Evolutionary conservation across 2,113 vertebrate genomes (phyloP).

Genomic region (Delphinus delphis): DNA sequence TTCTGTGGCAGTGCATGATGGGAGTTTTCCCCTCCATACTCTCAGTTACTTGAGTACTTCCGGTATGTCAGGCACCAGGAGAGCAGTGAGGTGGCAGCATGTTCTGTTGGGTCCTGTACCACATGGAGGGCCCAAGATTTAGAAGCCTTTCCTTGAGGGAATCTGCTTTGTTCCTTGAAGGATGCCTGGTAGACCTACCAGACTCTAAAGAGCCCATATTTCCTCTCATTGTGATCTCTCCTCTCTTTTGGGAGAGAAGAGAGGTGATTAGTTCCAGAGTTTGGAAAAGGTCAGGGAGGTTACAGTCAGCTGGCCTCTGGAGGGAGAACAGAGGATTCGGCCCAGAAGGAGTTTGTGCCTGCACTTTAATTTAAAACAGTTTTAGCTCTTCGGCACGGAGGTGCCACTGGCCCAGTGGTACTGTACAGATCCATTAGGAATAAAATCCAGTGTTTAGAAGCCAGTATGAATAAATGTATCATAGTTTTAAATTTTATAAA

Average conservation of each 20-base stretch:
- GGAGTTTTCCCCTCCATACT: not conserved
- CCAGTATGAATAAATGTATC: not conserved
- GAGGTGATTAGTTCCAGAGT: slow-evolving; percentile 53
- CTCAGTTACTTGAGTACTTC: not conserved
- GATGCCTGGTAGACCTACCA: not conserved
- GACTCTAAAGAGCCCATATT: not conserved
- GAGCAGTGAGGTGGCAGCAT: not conserved
- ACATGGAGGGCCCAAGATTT: not conserved
- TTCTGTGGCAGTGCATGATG: not conserved
- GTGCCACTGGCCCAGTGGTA: not conserved
- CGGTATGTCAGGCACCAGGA: not conserved
- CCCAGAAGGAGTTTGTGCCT: not conserved
- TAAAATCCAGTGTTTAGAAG: not conserved
- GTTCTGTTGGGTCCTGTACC: not conserved
- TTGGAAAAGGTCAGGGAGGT: slow-evolving; percentile 33
- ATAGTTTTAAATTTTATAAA: not conserved
- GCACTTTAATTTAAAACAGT: slow-evolving; percentile 51
- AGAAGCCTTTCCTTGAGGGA: not conserved
- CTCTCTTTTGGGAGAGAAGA: slow-evolving; percentile 33
- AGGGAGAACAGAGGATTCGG: slow-evolving; percentile 21
- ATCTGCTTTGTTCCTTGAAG: slow-evolving; percentile 26
- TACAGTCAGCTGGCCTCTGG: slow-evolving; percentile 13
- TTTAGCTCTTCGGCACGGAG: not conserved
- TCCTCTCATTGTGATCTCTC: not conserved
- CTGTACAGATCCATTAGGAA: not conserved